Conservation (phyloP, 2,113 vertebrate genomes). For the Sporophila hypoxantha region DNA sequence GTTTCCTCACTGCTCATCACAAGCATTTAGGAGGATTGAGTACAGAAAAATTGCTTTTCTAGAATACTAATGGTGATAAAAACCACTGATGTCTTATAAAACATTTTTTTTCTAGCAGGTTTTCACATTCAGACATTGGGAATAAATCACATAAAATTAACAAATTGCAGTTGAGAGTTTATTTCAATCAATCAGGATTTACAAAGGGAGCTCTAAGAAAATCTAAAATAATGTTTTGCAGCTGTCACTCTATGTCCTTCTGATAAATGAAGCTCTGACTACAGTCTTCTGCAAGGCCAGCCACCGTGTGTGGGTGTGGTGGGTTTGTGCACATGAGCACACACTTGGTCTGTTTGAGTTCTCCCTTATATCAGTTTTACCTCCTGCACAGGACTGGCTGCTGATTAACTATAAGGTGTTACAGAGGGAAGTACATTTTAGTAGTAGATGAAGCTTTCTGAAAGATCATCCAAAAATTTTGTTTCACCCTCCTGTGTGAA, state of each 20-base stretch:
- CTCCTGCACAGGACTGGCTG: not conserved
- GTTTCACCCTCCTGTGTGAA: not conserved
- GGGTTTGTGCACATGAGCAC: not conserved
- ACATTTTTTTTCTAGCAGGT: not conserved
- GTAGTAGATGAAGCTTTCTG: not conserved
- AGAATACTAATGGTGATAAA: not conserved
- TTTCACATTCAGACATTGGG: not conserved
- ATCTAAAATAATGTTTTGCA: not conserved
- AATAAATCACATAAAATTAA: constrained; percentile 10
- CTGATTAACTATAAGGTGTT: not conserved
- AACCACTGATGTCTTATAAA: not conserved
- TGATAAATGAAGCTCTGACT: not conserved
- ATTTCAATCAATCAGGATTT: constrained; percentile 19
- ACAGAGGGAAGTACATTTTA: not conserved
- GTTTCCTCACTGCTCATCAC: not conserved
- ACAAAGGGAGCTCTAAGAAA: not conserved
- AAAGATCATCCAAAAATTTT: not conserved
- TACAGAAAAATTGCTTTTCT: not conserved
- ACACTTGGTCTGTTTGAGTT: not conserved
- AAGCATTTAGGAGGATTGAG: not conserved
- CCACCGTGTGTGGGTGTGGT: not conserved
- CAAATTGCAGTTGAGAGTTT: constrained; percentile 7
- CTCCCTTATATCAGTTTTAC: not conserved
- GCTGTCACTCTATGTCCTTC: not conserved
- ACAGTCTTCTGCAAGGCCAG: not conserved